Evolutionary conservation across 2,113 vertebrate genomes (phyloP).

Genomic region (Amazona guildingii): DNA sequence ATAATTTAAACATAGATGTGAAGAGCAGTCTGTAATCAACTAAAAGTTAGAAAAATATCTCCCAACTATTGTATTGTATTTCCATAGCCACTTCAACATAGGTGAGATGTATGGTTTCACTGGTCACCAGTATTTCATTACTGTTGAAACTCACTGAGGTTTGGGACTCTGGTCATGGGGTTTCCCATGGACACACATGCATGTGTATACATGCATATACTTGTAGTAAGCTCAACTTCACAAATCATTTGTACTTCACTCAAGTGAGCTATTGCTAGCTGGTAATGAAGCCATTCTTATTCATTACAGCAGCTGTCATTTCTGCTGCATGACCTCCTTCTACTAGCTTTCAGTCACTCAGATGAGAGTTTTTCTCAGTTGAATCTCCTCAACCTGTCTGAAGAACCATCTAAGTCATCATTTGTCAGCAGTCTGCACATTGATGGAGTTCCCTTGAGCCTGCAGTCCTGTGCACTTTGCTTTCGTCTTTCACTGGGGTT

Average conservation of each 20-base stretch:
- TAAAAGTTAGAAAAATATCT: neutral
- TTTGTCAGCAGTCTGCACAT: neutral
- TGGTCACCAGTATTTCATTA: neutral
- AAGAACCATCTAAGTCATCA: neutral
- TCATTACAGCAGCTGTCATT: neutral
- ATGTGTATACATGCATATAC: neutral
- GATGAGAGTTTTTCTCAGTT: neutral
- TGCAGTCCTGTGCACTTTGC: accelerated
- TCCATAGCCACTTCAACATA: neutral
- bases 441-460: neutral
- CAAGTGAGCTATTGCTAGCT: neutral
- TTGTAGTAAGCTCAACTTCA: neutral
- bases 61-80: neutral
- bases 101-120: neutral
- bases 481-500: neutral
- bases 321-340: neutral
- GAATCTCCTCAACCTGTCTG: neutral
- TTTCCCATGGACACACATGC: neutral
- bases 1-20: neutral
- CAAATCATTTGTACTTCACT: neutral
- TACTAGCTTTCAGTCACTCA: neutral
- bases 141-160: neutral
- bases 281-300: neutral
- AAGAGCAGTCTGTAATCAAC: neutral
- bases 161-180: neutral